Evolutionary conservation across 2,113 vertebrate species (phyloP), one percentile per base, ranked within the genome.

Genomic region (Tyrannus savana): DNA sequence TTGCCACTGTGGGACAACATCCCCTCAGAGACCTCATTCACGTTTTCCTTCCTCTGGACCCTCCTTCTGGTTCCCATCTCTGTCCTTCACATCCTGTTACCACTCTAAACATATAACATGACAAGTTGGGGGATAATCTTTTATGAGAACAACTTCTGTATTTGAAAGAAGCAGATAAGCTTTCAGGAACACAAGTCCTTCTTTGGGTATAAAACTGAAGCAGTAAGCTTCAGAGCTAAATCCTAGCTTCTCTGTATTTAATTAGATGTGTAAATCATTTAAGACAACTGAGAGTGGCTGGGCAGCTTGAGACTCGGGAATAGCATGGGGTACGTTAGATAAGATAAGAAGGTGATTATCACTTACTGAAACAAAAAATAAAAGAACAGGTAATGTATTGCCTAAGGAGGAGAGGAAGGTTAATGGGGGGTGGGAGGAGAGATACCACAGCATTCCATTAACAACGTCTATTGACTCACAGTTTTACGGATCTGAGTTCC

Each of bases 191-290:
- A 50, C 35, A 52, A 74, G 64, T 68, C 64, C 30, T 92, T 73
- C 82, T 83, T 74, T 78, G 77, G 89, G 67, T 67, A 84, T 87
- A 91, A 87, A 91, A 33, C 72, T 91, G 94, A 89, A 90, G 24
- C 47, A 56, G 35, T 8, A 77, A 88, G 12, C 42, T 93, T 78
- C 86, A 71, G 68, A 92, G 72, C 76, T 84, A 81, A 90, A 80
- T 84, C 63, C 50, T 71, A 55, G 42, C 49, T 90, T 31, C 39
- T 89, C 75, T 84, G 76, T 66, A 10, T 93, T 90, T 95, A 96
- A 95, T 97, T 92, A 90, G 68, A 56, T 72, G 89, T 87, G 93
- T 92, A 92, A 95, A 95, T 95, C 30, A 89, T 84, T 89, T 81
- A 53, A 83, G 90, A 90, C 90, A 89, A n/a, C 88, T 80, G 42